Evolutionary conservation across 2,888 invertebrate genomes (phyloP), one percentile per base, ranked within the genome.

Genomic region (Ormyrus labotus): DNA sequence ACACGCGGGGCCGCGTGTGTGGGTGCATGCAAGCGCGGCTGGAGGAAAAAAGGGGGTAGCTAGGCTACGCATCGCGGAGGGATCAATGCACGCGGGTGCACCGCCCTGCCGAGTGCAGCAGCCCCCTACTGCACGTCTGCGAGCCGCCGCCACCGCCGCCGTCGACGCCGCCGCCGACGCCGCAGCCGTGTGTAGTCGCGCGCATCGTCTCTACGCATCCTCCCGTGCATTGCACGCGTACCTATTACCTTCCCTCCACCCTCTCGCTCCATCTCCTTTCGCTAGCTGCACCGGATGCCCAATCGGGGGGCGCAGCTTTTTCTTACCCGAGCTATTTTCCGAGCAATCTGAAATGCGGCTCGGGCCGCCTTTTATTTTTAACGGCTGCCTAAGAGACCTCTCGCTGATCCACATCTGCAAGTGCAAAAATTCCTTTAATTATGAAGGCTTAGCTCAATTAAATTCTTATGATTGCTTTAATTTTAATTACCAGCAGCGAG

Each of bases 51-150:
- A 78, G 85, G 84, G 85, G 84, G 85, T 85, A 85, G 87, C 85
- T 85, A 86, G 87, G 86, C 86, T 87, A 88, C 88, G 88, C 88
- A 88, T 84, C 85, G 83, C 81, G 70, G 84, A 85, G 88, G 89
- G 89, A 90, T 89, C 90, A 88, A 90, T 89, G 90, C 87, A 87
- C 87, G 87, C 88, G 89, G 86, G 90, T 90, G 89, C 90, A 90
- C 87, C 89, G 90, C 89, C 89, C 89, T 89, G 85, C 87, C 86
- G 87, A 89, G 89, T 88, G 87, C 81, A 80, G 81, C 71, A 74
- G 82, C 81, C 69, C 72, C 11, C 58, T 34, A 81, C 86, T 67
- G 51, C 57, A 63, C 67, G 11, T 45, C 13, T 45, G 64, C n/a
- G 45, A 34, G 57, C 55, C 50, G 63, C 65, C 11, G 3, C 60